A percentile compares a stretch with the other conserved stretches of the same genome.
phyloP scores from a whole-genome alignment of 2,113 vertebrate species.

The Garra rufa region DNA sequence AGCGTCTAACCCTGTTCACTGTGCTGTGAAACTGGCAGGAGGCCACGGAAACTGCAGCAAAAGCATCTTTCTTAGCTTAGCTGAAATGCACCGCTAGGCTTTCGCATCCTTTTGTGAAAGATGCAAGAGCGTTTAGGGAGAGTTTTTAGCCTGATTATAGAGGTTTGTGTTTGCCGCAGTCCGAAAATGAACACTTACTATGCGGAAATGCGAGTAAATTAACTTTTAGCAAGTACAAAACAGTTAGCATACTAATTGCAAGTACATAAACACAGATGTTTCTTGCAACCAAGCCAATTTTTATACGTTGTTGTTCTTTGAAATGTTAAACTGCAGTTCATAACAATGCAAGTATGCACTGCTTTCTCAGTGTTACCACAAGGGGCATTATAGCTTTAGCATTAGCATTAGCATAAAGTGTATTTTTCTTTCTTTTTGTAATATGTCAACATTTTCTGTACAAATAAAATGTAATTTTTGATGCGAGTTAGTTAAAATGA shows the following conservation, averaged over 20 bases:
- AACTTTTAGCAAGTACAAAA: not conserved
- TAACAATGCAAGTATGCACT: too few species aligned
- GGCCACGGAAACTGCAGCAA: conserved; percentile 17
- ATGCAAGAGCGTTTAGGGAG: not conserved
- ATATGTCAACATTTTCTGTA: too few species aligned
- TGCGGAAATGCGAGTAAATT: not conserved
- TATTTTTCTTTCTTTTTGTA: too few species aligned
- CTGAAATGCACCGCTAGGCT: not conserved
- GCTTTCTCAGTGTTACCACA: too few species aligned
- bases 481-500: too few species aligned
- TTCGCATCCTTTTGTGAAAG: not conserved
- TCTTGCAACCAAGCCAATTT: not conserved
- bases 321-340: too few species aligned
- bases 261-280: not conserved
- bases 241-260: not conserved
- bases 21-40: conserved; percentile 29
- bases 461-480: too few species aligned
- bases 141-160: not conserved
- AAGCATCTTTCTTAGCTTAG: conserved; percentile 29
- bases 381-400: too few species aligned
- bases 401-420: too few species aligned
- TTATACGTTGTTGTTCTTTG: too few species aligned
- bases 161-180: not conserved
- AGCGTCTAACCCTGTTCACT: conserved; percentile 29
- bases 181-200: not conserved